Percentiles rank a stretch among this genome's conserved stretches.
phyloP scores from a whole-genome alignment of 2,888 invertebrate species.

The Allygus modestus region DNA sequence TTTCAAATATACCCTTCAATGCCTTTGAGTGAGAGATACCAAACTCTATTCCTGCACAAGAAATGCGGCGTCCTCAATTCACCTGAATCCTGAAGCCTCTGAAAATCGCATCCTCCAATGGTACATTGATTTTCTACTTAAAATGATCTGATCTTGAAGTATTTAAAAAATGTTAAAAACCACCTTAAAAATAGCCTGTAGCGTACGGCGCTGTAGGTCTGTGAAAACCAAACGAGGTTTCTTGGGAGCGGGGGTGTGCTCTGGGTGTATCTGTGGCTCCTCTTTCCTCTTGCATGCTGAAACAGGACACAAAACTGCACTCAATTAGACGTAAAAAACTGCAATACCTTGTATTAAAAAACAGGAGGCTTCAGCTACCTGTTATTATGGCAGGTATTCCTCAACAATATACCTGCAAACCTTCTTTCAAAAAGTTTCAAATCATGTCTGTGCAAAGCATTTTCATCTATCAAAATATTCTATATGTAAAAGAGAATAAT shows the following conservation, averaged over 20 bases:
- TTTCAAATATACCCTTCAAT: not conserved
- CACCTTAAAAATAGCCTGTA: slow-evolving; percentile 99
- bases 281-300: slow-evolving; percentile 98
- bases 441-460: no score
- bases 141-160: slow-evolving; percentile 17
- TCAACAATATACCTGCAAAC: no score
- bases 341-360: not conserved
- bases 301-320: slow-evolving; percentile 70
- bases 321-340: slow-evolving; percentile 28
- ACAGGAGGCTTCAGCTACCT: no score
- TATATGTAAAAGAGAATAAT: no score
- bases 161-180: slow-evolving; percentile 49
- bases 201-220: slow-evolving; percentile 99
- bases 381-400: no score
- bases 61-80: slow-evolving; percentile 32
- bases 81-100: slow-evolving; percentile 47
- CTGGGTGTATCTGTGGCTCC: slow-evolving; percentile 82
- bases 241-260: slow-evolving; percentile 92
- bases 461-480: no score
- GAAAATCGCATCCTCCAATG: slow-evolving; percentile 60
- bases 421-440: no score
- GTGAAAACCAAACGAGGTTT: slow-evolving; percentile 99
- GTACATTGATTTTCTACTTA: not conserved
- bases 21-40: slow-evolving; percentile 48
- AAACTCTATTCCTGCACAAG: slow-evolving; percentile 57